Base-by-base conservation (phyloP, 1,140 invertebrate species). In the Heliconius hermathena region DNA sequence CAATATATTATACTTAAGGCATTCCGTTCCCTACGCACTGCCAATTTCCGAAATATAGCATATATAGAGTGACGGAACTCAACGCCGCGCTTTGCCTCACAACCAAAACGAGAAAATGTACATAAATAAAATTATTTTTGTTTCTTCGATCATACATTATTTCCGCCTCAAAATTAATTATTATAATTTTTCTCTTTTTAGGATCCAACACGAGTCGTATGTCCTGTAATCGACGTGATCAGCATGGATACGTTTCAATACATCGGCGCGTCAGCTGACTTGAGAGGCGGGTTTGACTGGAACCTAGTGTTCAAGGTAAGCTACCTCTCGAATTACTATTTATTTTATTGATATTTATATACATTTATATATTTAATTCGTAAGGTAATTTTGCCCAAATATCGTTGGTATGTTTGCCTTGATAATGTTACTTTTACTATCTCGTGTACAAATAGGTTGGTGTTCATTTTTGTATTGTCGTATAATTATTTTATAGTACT, bases 211-310 rank as follows among this genome's bases (percentile, higher is more conserved):
- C 96, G 98, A 57, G 98, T 99, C 4, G 98, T 99, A 8, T 99
- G 98, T 86, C 98, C 98, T 2, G 98, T 99, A 13, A 99, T 99
- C 86, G 99, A 99, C 93, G 99, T 99, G 13, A 99, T 99, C 82
- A 98, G 98, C 93, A 99, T 99, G 97, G 98, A 99, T 89, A 98
- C 97, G n/a, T 99, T 99, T 90, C 97, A 99, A 94, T 99, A 99
- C 93, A 98, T 99, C 78, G 98, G 97, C 9, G 98, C 98, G 18
- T 98, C 97, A 41, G 97, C 98, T 8, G 97, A 99, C 94, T 95
- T 99, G 46, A 96, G 98, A 80, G 97, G 98, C 74, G 98, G 98
- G 20, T 99, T 99, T 94, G 99, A 99, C 95, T 99, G 99, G 99
- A 99, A 99, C 95, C 95, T 99, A 46, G 99, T 99, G 71, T 97